A percentile compares a stretch with the other conserved stretches of the same genome.
Conservation (phyloP, 2,888 invertebrate species). For the Oasisia sp. region DNA sequence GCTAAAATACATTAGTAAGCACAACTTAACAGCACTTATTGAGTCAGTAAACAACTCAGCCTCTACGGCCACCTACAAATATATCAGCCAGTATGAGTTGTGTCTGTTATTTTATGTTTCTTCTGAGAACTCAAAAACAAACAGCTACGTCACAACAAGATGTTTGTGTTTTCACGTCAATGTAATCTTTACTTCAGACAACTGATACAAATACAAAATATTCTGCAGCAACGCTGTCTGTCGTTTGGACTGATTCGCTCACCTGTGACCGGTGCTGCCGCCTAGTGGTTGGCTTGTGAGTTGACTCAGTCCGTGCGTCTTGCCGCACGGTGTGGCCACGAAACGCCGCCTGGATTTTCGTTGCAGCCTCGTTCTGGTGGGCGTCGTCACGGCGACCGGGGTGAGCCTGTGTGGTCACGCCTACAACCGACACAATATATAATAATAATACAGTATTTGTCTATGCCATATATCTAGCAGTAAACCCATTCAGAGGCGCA, state of each 20-base stretch:
- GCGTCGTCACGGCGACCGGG: constrained; percentile 23
- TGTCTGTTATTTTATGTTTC: no score
- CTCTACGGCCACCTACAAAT: no score
- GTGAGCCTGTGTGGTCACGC: neutral
- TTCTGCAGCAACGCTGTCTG: neutral
- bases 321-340: constrained; percentile 51
- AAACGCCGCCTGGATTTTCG: constrained; percentile 53
- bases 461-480: no score
- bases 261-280: neutral
- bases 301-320: constrained; percentile 17
- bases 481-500: no score
- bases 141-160: neutral
- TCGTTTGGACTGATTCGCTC: neutral
- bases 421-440: neutral
- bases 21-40: no score
- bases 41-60: no score
- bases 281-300: neutral
- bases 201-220: neutral
- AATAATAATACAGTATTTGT: neutral
- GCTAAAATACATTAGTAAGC: no score
- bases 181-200: neutral
- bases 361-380: constrained; percentile 45
- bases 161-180: neutral
- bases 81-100: no score
- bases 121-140: no score